Conservation (phyloP, 1,140 invertebrate genomes). For the Phenacoccus solenopsis region DNA sequence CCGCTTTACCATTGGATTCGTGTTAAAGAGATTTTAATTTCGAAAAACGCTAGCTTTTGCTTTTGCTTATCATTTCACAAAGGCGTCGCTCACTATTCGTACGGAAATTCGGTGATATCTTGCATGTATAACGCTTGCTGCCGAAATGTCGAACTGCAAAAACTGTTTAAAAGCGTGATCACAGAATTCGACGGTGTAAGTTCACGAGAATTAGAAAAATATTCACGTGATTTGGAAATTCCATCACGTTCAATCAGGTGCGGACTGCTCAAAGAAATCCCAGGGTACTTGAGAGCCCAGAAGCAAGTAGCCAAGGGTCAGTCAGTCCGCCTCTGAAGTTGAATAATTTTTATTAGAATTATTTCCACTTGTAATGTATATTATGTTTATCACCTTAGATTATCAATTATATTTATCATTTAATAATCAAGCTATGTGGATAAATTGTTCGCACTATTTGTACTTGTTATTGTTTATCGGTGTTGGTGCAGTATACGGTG, state of each 20-base stretch:
- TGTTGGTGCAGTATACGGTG: conserved; percentile 11
- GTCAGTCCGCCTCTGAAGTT: too few relatives aligned
- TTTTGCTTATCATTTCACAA: conserved; percentile 13
- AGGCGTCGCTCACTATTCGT: conserved; percentile 6
- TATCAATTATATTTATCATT: too few relatives aligned
- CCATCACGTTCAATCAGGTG: too few relatives aligned
- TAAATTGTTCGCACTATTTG: too few relatives aligned
- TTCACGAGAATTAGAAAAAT: not conserved
- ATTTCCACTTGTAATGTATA: not conserved
- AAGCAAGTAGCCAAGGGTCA: too few relatives aligned
- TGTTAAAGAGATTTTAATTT: not conserved
- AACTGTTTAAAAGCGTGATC: not conserved
- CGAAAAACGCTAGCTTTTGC: not conserved
- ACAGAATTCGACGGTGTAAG: not conserved
- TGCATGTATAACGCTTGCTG: conserved; percentile 10
- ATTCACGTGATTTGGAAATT: too few relatives aligned
- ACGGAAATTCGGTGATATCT: conserved; percentile 1
- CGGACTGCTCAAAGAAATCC: too few relatives aligned
- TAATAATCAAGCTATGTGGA: too few relatives aligned
- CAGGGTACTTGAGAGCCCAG: too few relatives aligned
- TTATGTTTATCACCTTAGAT: too few relatives aligned
- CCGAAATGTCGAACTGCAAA: not conserved
- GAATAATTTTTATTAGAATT: not conserved
- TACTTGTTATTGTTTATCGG: not conserved
- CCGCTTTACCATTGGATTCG: not conserved